Percentiles rank a stretch among this genome's conserved stretches.
Conservation (phyloP, 2,113 vertebrate genomes). For the Istiophorus platypterus region DNA sequence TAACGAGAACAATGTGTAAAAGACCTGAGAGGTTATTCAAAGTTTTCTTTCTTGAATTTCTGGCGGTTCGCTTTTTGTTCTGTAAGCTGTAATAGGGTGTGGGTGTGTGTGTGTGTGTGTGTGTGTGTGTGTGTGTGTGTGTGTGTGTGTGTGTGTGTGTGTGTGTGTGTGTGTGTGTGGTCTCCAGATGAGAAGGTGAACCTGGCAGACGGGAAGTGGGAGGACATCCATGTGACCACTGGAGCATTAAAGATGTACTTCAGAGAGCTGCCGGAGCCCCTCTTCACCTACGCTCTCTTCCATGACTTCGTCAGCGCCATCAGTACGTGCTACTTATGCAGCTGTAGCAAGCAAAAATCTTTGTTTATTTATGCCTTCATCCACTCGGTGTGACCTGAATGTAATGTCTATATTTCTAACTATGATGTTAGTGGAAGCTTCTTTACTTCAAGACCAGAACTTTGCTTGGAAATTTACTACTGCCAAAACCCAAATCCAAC, state of each 20-base stretch:
- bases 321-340: slow-evolving; percentile 87
- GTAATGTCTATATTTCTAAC: not conserved
- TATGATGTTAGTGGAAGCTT: not conserved
- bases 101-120: slow-evolving; percentile 8
- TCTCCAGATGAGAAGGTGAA: slow-evolving; percentile 95
- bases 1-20: not conserved
- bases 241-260: slow-evolving; percentile 99
- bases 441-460: not conserved
- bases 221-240: slow-evolving; percentile 96
- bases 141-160: not conserved
- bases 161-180: not conserved
- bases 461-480: not conserved
- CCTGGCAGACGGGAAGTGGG: slow-evolving; percentile 94
- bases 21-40: not conserved
- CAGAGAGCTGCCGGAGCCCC: slow-evolving; percentile 94
- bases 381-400: not conserved
- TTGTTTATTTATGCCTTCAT: not conserved
- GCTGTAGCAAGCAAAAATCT: too few species aligned
- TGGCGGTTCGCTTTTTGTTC: not conserved
- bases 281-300: slow-evolving; percentile 93
- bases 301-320: slow-evolving; percentile 95
- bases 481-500: not conserved
- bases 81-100: not conserved
- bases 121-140: not conserved
- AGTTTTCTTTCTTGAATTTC: not conserved